These are phyloP conservation scores for Vulpes vulpes DNA, from an alignment of 2,113 vertebrate genomes.

Conservation along the genomic window DNA sequence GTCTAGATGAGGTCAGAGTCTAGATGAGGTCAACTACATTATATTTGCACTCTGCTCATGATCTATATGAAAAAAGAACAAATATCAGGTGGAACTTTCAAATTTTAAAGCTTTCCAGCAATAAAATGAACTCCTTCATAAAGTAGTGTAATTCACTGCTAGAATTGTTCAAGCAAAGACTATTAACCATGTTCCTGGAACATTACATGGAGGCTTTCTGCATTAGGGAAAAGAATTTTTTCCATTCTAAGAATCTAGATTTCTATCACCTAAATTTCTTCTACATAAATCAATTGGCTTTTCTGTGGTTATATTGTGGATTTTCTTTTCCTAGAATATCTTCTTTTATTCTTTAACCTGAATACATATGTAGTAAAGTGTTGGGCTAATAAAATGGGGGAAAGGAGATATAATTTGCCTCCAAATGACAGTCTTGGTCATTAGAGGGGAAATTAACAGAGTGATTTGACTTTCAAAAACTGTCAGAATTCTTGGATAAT, in stretches of 20 bases:
- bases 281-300: background rate
- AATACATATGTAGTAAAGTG: background rate
- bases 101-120: background rate
- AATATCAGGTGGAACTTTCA: background rate
- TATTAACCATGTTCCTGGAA: background rate
- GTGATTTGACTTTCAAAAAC: background rate
- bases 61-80: background rate
- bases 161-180: background rate
- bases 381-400: background rate
- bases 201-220: background rate
- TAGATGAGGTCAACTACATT: background rate
- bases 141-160: background rate
- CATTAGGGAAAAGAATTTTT: background rate
- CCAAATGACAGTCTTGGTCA: background rate
- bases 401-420: background rate
- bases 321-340: background rate
- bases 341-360: slow-evolving; percentile 10
- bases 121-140: background rate
- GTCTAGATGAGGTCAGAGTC: background rate
- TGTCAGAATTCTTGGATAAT: background rate
- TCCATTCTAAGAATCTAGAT: background rate
- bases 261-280: background rate
- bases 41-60: background rate
- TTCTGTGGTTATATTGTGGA: background rate
- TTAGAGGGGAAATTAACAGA: background rate